A percentile compares a stretch with the other conserved stretches of the same genome.
Conservation (phyloP, 2,113 vertebrate species). For the Aphyosemion australe region DNA sequence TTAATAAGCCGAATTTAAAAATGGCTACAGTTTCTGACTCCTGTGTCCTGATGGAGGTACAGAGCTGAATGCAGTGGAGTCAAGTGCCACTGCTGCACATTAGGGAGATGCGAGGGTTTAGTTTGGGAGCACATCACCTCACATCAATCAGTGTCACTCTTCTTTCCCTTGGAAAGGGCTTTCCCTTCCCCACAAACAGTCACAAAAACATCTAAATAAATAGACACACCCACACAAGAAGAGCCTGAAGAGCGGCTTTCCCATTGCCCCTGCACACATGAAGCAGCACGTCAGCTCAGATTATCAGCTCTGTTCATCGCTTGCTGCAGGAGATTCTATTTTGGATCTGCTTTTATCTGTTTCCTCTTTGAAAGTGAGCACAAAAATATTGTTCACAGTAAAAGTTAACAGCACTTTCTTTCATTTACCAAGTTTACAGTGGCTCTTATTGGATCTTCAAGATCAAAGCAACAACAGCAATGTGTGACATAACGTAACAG, state of each 20-base stretch:
- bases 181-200: conserved; percentile 43
- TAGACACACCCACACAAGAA: conserved; percentile 17
- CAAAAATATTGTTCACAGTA: conserved; percentile 10
- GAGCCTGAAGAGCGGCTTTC: conserved; percentile 64
- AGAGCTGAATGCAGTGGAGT: conserved; percentile 1
- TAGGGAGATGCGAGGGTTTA: conserved; percentile 24
- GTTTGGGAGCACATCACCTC: conserved; percentile 56
- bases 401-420: not conserved
- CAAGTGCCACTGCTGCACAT: conserved; percentile 10
- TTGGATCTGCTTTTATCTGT: conserved; percentile 49
- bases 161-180: conserved; percentile 26
- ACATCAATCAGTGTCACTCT: conserved; percentile 37
- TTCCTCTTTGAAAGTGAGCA: conserved; percentile 32
- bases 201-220: conserved; percentile 16
- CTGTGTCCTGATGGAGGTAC: conserved; percentile 16
- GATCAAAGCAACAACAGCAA: too few species aligned
- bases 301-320: conserved; percentile 48
- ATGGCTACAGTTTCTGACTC: not conserved
- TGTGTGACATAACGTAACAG: too few species aligned
- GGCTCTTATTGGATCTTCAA: too few species aligned
- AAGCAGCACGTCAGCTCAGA: conserved; percentile 65
- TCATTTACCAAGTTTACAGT: too few species aligned
- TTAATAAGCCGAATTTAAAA: not conserved
- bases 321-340: conserved; percentile 75
- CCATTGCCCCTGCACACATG: conserved; percentile 61